phyloP scores from a whole-genome alignment of 2,797 vertebrate species.

The Kryptolebias ocellatus region DNA sequence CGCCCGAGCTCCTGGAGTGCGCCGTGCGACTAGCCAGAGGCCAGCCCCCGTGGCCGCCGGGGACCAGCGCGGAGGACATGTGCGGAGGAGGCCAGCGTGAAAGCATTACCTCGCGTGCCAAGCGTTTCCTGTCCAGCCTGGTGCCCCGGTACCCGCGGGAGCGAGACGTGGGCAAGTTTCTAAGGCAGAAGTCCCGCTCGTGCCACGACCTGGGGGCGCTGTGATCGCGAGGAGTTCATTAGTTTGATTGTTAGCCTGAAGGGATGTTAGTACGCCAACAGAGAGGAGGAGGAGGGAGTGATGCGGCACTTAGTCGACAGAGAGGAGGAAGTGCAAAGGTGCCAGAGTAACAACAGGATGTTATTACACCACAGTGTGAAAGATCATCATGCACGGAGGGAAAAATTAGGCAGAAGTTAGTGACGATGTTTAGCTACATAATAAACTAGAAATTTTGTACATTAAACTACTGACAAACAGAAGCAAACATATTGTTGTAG shows the following conservation, averaged over 20 bases:
- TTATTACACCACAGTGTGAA: slow-evolving; percentile 16
- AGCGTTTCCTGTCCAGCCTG: slow-evolving; percentile 88
- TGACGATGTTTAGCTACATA: slow-evolving; percentile 38
- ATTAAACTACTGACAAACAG: slow-evolving; percentile 22
- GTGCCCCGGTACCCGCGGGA: slow-evolving; percentile 83
- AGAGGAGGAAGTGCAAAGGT: slow-evolving; percentile 26
- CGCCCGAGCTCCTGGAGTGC: slow-evolving; percentile 86
- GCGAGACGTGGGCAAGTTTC: slow-evolving; percentile 80
- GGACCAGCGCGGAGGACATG: slow-evolving; percentile 60
- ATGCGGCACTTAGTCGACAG: slow-evolving; percentile 22
- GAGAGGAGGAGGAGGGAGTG: slow-evolving; percentile 9
- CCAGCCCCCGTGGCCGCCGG: slow-evolving; percentile 74
- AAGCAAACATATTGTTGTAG: slow-evolving; percentile 33
- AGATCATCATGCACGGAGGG: slow-evolving; percentile 18
- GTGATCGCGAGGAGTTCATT: slow-evolving; percentile 42
- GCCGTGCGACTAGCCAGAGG: slow-evolving; percentile 86
- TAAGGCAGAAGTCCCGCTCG: slow-evolving; percentile 90
- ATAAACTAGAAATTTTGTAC: slow-evolving; percentile 53
- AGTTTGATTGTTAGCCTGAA: slow-evolving; percentile 11
- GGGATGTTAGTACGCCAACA: slow-evolving; percentile 26
- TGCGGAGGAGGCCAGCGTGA: slow-evolving; percentile 78
- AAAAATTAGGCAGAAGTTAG: neutral
- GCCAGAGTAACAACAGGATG: slow-evolving; percentile 38
- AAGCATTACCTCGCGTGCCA: slow-evolving; percentile 88
- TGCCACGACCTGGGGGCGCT: slow-evolving; percentile 89